Evolutionary conservation across 2,888 invertebrate genomes (phyloP), one percentile per base, ranked within the genome.

Genomic region (Onchidella celtica): DNA sequence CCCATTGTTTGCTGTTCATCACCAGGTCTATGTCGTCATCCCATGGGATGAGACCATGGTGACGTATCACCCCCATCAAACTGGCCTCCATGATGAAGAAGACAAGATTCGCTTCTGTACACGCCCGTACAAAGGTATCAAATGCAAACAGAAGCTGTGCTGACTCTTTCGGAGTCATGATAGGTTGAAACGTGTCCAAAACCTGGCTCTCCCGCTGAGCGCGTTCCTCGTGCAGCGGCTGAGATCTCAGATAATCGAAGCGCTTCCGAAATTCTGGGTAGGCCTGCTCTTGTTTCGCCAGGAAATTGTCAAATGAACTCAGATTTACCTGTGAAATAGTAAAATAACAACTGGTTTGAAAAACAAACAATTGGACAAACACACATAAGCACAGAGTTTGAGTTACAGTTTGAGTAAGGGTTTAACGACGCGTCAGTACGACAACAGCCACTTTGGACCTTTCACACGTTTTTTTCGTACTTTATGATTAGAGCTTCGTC

Each of bases 21-120:
- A 83, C 84, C 9, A 89, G 75, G 66, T 87, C 88, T 11, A 88
- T 82, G 68, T 88, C 88, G 74, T 89, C 89, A 55, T 88, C 88
- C 89, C 89, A 89, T 9, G 89, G 88, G 32, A 88, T 85, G 40
- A 87, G 59, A 32, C 87, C 89, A 66, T 89, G 89, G 72, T 89
- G 89, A 36, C 84, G 80, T 0, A 81, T 17, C 24, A 78, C 65
- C 1, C 84, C 84, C 74, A 84, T 65, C 55, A 84, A 68, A n/a
- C 82, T 75, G 32, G 65, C 57, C 29, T 78, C 83, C 27, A 82
- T 24, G 27, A 84, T 69, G 36, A 84, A 83, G 61, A 72, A 84
- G 32, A 27, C 36, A 0, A 84, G 79, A 6, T 59, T 34, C 6
- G 81, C 65, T 4, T 24, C 38, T 17, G n/a, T 34, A 32, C 84